Conservation (phyloP, 1,140 invertebrate species). For the Drosophila rufa region DNA sequence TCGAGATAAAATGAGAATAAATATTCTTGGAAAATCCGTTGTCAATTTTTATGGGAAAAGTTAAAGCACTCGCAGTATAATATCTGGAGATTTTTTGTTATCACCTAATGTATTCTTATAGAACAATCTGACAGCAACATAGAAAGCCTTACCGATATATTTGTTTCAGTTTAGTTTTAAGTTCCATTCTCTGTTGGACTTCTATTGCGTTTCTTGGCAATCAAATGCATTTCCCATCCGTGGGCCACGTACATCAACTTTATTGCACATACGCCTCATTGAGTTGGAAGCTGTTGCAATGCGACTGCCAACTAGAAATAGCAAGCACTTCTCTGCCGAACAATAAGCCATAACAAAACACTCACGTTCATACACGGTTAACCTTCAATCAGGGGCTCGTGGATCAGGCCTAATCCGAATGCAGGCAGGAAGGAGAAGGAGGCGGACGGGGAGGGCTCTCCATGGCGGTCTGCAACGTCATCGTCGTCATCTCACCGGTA, state of each 20-base stretch:
- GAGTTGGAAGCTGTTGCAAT: conserved; percentile 39
- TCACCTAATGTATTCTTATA: too few relatives aligned
- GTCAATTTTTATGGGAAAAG: too few relatives aligned
- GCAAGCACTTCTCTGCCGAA: conserved; percentile 35
- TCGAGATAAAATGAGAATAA: too few relatives aligned
- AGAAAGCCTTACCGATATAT: too few relatives aligned
- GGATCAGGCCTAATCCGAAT: conserved; percentile 48
- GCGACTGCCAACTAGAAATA: conserved; percentile 30
- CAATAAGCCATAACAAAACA: conserved; percentile 54
- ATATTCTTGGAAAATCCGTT: too few relatives aligned
- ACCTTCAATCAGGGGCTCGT: conserved; percentile 48
- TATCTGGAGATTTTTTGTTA: too few relatives aligned
- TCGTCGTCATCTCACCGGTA: conserved; percentile 53
- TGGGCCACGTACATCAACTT: conserved; percentile 30
- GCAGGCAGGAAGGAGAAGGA: neutral
- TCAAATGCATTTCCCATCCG: conserved; percentile 43
- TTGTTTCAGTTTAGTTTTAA: neutral
- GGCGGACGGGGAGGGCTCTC: neutral
- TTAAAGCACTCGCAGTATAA: too few relatives aligned
- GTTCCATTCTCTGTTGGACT: conserved; percentile 1
- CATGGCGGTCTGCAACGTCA: conserved; percentile 57
- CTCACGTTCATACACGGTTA: conserved; percentile 48
- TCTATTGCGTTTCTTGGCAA: conserved; percentile 21
- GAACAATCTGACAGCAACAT: too few relatives aligned
- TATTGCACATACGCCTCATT: conserved; percentile 53